Evolutionary conservation across 1,140 invertebrate species (phyloP), one percentile per base, ranked within the genome.

Genomic region (Luehdorfia chinensis): DNA sequence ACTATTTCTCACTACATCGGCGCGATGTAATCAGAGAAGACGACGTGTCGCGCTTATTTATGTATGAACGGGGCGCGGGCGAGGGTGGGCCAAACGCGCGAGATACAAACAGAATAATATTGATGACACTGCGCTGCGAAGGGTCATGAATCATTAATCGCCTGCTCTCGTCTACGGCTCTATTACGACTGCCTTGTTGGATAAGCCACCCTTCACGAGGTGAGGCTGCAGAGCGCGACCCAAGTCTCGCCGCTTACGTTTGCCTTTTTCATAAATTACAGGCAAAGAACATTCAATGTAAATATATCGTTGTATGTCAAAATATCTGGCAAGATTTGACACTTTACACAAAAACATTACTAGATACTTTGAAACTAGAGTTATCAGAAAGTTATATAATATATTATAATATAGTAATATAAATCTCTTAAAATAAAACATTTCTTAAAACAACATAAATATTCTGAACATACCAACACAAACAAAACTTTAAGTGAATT

Each of bases 91-190:
- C 69, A 67, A 67, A 72, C 66, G 73, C 56, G 60, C 59, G 66
- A 63, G 80, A 72, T 83, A 85, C 81, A 85, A 85, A 85, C 81
- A 83, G 81, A 84, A 85, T 85, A 84, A 86, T 84, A 86, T 86
- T 86, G 83, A 86, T 86, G 83, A 86, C 79, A 84, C 75, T 72
- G 66, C 72, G 67, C 73, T 73, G 63, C 68, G 77, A 78, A 75
- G 80, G 81, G 77, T 86, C 79, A 84, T 86, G 83, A 86, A 86
- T 84, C 83, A 84, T 86, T 86, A 86, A 86, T 86, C 81, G 79
- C 84, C 61, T 62, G 62, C 73, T 76, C 73, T 70, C 69, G 51
- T 73, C 59, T 81, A 85, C 69, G 73, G 68, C 79, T 86, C 77
- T 86, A 86, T 86, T 84, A 86, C 77, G 74, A 73, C 62, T 79